phyloP scores from a whole-genome alignment of 1,140 invertebrate genomes.

The Holotrichia oblita region DNA sequence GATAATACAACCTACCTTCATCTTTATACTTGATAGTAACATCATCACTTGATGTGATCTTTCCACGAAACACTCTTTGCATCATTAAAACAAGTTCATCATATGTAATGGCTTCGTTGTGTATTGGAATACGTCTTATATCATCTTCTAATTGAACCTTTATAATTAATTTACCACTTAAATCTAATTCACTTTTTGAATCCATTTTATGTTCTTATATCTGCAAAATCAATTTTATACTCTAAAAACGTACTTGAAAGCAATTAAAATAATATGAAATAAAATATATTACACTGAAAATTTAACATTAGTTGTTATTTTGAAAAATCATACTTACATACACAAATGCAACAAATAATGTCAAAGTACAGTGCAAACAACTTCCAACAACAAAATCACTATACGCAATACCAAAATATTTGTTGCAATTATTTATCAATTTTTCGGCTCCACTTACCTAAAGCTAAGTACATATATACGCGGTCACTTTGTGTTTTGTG shows the following conservation, averaged over 20 bases:
- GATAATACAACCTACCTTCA: slow-evolving; percentile 67
- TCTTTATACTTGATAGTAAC: slow-evolving; percentile 81
- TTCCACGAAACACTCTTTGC: slow-evolving; percentile 77
- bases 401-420: no score
- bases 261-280: neutral
- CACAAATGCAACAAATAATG: slow-evolving; percentile 16
- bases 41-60: slow-evolving; percentile 73
- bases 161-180: slow-evolving; percentile 61
- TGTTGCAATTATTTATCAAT: no score
- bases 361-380: slow-evolving; percentile 2
- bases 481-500: no score
- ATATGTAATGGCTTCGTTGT: slow-evolving; percentile 82
- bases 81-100: slow-evolving; percentile 83
- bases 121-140: slow-evolving; percentile 77
- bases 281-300: slow-evolving; percentile 1
- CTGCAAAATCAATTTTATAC: neutral
- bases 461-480: no score
- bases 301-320: slow-evolving; percentile 8
- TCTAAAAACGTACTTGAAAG: neutral
- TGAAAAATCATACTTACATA: slow-evolving; percentile 23
- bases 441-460: no score
- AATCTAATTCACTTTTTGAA: slow-evolving; percentile 58
- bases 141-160: slow-evolving; percentile 77
- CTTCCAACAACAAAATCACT: neutral
- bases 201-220: slow-evolving; percentile 50